Percentiles rank a stretch among this genome's conserved stretches.
These are phyloP conservation scores for Euura lappo DNA, from an alignment of 1,140 invertebrate genomes.

Conservation along the genomic window DNA sequence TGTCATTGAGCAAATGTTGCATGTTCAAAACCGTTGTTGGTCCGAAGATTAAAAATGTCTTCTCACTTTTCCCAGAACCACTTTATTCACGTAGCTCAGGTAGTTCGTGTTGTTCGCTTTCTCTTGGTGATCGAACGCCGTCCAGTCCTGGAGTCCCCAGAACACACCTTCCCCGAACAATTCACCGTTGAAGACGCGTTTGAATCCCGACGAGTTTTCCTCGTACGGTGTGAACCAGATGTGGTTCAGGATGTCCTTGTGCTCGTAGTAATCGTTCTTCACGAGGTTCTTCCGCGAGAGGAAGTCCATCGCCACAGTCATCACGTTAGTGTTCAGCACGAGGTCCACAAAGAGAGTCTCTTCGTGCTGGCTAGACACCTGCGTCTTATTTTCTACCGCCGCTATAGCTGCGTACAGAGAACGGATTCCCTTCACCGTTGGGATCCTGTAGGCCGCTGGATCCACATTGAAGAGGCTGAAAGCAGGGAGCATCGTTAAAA, in stretches of 20 bases:
- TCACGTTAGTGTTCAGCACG: conserved; percentile 65
- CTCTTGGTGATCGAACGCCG: conserved; percentile 80
- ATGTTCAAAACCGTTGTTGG: neutral
- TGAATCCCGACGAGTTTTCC: conserved; percentile 82
- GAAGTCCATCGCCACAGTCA: conserved; percentile 64
- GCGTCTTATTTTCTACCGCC: conserved; percentile 77
- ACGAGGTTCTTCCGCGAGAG: conserved; percentile 59
- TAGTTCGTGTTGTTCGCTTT: conserved; percentile 71
- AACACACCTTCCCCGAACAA: conserved; percentile 69
- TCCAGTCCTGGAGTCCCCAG: conserved; percentile 86
- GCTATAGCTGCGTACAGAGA: conserved; percentile 74
- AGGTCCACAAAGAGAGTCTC: conserved; percentile 66
- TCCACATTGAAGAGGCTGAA: conserved; percentile 52
- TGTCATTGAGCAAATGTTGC: neutral
- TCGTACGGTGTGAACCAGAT: conserved; percentile 84
- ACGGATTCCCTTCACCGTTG: conserved; percentile 67
- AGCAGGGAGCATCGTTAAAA: conserved; percentile 16
- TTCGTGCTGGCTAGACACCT: conserved; percentile 59
- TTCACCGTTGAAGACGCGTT: conserved; percentile 88
- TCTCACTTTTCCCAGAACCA: conserved; percentile 73
- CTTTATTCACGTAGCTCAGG: conserved; percentile 76
- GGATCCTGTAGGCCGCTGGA: conserved; percentile 51
- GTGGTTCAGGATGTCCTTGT: conserved; percentile 74
- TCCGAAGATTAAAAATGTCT: conserved; percentile 11
- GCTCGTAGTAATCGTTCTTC: conserved; percentile 53